Percentiles rank a stretch among this genome's conserved stretches.
Evolutionary conservation across 2,888 invertebrate genomes (phyloP).

Genomic region (Heliconius hortense): DNA sequence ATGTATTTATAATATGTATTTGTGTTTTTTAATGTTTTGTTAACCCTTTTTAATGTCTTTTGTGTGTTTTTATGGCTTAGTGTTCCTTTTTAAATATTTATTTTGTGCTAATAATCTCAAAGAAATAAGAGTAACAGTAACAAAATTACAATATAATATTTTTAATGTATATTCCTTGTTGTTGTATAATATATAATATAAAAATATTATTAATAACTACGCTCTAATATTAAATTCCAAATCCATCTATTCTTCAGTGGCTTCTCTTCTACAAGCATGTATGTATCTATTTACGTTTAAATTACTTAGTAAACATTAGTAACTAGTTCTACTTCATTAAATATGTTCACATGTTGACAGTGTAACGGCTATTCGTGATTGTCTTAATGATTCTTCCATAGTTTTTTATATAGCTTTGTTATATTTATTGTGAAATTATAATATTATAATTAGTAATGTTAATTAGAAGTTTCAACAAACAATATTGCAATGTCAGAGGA

Average conservation of each 20-base stretch:
- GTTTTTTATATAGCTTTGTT: constrained; percentile 4
- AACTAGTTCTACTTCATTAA: constrained; percentile 1
- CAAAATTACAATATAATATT: neutral
- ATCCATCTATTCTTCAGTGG: neutral
- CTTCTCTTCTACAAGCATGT: neutral
- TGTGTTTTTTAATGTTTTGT: constrained; percentile 2
- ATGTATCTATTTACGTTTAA: constrained; percentile 10
- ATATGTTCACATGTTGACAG: neutral
- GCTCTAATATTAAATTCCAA: neutral
- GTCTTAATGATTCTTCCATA: neutral
- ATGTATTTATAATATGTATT: constrained; percentile 28
- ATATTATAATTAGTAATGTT: neutral
- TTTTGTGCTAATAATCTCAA: neutral
- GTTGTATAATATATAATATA: neutral
- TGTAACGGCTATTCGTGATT: constrained; percentile 8
- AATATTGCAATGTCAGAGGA: neutral
- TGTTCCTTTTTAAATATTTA: neutral
- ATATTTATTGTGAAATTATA: neutral
- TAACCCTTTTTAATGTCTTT: neutral
- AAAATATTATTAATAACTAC: neutral
- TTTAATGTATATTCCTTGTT: neutral
- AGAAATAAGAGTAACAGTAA: neutral
- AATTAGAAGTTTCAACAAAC: neutral
- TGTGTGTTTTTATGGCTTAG: neutral
- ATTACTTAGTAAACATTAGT: neutral